Evolutionary conservation across 2,113 vertebrate genomes (phyloP), one percentile per base, ranked within the genome.

Genomic region (Dolichotis patagonum): DNA sequence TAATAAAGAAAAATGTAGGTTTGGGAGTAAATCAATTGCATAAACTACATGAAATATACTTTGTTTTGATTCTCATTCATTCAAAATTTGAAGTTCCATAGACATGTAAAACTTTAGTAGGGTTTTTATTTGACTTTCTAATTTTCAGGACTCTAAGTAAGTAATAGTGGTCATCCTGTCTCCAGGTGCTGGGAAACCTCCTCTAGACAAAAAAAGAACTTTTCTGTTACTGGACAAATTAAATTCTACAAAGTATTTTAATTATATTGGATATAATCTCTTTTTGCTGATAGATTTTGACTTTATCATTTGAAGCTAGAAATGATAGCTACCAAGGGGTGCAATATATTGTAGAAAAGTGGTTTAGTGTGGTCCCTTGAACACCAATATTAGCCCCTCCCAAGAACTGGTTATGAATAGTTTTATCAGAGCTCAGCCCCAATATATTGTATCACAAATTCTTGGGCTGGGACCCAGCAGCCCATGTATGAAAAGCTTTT

Each of bases 1-100:
- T 96, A 96, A 90, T 95, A 88, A 95, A 54, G n/a, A 41, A 43
- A 90, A 96, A 35, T 93, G 63, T 63, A 7, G n/a, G 14, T 11
- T 58, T 94, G 49, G 32, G 49, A 63, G 89, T 84, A 96, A 60
- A 67, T 28, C 58, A 85, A 3, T 28, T 78, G 14, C 58, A 80
- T 71, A 52, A 94, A 93, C 19, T 9, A 65, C 20, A 85, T 46
- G 52, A 91, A 62, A 67, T 81, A 30, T 38, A 63, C 11, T 84
- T 85, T 71, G 86, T 88, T 94, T 63, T 60, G 10, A 89, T 77
- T 75, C 10, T 86, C 56, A 60, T 88, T 80, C 19, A 63, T 85
- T 65, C 35, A 65, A 95, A 91, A 43, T 87, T 87, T 84, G 5
- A 94, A 71, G 16, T 11, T 85, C 0, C 11, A 12, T 63, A 75